A percentile compares a stretch with the other conserved stretches of the same genome.
These are phyloP conservation scores for Silurus meridionalis DNA, from an alignment of 2,113 vertebrate species.

Conservation along the genomic window DNA sequence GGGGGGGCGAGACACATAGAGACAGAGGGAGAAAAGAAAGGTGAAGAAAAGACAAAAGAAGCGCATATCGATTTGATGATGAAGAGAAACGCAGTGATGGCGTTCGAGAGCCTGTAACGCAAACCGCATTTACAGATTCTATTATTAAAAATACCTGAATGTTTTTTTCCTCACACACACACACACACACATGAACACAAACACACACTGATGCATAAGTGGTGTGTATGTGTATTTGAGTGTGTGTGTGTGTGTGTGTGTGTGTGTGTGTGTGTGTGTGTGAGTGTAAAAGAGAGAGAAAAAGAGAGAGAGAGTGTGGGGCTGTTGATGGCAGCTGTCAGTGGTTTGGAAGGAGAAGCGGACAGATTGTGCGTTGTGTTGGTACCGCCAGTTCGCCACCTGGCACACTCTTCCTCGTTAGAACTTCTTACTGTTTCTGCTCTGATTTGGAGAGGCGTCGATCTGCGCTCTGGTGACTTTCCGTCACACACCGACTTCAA, in stretches of 20 bases:
- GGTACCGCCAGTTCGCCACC: conserved; percentile 84
- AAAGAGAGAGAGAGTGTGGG: conserved; percentile 77
- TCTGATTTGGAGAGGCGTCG: conserved; percentile 77
- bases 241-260: conserved; percentile 24
- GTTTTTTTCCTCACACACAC: background rate
- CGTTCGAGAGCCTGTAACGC: no score
- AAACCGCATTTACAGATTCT: no score
- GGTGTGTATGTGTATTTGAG: conserved; percentile 62
- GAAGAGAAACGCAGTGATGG: no score
- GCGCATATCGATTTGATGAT: no score
- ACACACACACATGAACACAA: no score
- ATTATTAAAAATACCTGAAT: conserved; percentile 27
- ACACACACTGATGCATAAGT: conserved; percentile 1
- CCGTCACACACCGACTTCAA: conserved; percentile 46
- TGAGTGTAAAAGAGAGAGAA: conserved; percentile 36
- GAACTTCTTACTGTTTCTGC: conserved; percentile 82
- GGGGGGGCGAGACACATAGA: no score
- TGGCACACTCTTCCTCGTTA: conserved; percentile 84
- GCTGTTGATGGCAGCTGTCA: conserved; percentile 84
- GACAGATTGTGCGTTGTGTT: conserved; percentile 85
- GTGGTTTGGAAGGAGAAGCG: conserved; percentile 83
- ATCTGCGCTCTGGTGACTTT: conserved; percentile 58
- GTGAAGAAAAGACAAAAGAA: no score
- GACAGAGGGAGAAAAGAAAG: no score
- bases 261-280: conserved; percentile 27